phyloP scores from a whole-genome alignment of 1,140 invertebrate genomes.

The Lepidurus arcticus region DNA sequence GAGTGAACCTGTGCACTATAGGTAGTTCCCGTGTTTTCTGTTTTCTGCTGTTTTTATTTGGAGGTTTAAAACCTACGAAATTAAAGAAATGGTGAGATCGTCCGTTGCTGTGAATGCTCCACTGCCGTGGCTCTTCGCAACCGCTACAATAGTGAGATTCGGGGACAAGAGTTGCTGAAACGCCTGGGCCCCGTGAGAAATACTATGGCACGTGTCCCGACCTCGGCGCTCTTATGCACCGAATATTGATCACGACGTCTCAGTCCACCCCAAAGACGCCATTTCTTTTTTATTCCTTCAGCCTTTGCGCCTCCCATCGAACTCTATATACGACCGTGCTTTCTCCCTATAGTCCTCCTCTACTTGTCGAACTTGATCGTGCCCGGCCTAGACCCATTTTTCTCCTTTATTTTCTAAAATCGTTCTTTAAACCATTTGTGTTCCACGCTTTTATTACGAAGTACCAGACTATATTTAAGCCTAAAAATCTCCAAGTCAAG shows the following conservation, averaged over 20 bases:
- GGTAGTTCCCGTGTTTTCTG: no score
- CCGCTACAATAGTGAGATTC: no score
- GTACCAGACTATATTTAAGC: no score
- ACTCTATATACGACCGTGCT: background rate
- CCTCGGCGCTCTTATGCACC: constrained; percentile 31
- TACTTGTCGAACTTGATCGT: constrained; percentile 6
- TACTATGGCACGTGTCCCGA: constrained; percentile 22
- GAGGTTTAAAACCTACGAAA: no score
- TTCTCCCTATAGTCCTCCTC: background rate
- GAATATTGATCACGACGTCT: constrained; percentile 33
- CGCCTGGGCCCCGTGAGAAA: background rate
- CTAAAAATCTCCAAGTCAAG: no score
- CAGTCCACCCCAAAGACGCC: constrained; percentile 23
- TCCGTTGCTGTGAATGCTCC: no score
- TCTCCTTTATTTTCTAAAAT: background rate
- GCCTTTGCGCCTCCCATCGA: background rate
- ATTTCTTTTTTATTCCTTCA: constrained; percentile 20
- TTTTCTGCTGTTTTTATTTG: no score
- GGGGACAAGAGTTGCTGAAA: no score
- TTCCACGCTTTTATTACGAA: background rate
- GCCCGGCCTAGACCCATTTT: background rate
- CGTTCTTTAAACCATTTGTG: background rate
- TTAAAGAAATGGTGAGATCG: no score
- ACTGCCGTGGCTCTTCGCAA: no score
- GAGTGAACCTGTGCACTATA: no score